Evolutionary conservation across 2,797 vertebrate species (phyloP), one percentile per base, ranked within the genome.

Genomic region (Rhodeus uyekii): DNA sequence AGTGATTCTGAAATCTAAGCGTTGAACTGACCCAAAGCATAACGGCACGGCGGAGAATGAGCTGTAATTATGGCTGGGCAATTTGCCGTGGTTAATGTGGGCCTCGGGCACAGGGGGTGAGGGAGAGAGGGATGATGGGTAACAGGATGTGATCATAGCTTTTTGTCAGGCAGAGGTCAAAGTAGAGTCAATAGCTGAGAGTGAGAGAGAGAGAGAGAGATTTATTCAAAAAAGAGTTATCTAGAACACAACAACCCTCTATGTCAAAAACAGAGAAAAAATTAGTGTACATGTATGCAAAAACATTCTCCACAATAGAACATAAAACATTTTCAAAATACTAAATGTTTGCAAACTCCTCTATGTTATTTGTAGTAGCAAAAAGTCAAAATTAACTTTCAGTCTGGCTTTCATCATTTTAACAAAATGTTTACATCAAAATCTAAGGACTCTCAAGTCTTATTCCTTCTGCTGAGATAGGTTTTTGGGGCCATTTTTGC

Each of bases 11-110:
- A 76, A 84, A 85, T 85, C 73, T 19, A 38, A 80, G 53, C 4
- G 46, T 29, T 79, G 63, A 86, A 83, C 48, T 74, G 77, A 75
- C 68, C 67, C 76, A 64, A 61, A 83, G 68, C 76, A 46, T 69
- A 58, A 77, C 42, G 44, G 65, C 71, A 48, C 14, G 9, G 60
- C 19, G 39, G 19, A 58, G 39, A 78, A 61, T 69, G 71, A 80
- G 80, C 67, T 46, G 48, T 85, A 85, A 85, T 83, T 77, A 84
- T 80, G 76, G 68, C 32, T 74, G 79, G 78, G 50, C 79, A 83
- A 78, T 86, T 76, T 86, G 83, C 72, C 74, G 44, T 81, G 75
- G 71, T 78, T 68, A 85, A 84, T 82, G 71, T 77, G 53, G 69
- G 74, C 69, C 82, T 80, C 13, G 79, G 84, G 55, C 65, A 74